Percentiles rank a stretch among this genome's conserved stretches.
These are phyloP conservation scores for Pangasius macronema DNA, from an alignment of 2,797 vertebrate genomes.

Conservation along the genomic window DNA sequence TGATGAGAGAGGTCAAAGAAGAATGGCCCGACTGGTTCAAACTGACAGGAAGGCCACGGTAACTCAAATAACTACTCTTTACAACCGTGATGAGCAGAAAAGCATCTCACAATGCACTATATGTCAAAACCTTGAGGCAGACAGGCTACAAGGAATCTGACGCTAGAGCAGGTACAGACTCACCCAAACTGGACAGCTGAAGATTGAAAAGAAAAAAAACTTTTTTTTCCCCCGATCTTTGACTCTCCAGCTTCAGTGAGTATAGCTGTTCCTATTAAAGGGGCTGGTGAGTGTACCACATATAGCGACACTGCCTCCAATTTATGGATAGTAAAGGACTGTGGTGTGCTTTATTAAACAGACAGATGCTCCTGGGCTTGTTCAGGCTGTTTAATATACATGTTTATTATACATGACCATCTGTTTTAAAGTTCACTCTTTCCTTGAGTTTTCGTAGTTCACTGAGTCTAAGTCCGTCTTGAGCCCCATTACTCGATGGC, in stretches of 20 bases:
- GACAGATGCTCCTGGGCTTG: conserved; percentile 40
- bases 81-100: neutral
- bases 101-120: neutral
- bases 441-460: conserved; percentile 24
- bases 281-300: neutral
- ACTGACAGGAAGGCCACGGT: neutral
- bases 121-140: neutral
- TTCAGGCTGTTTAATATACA: conserved; percentile 37
- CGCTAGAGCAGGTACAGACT: too few relatives aligned
- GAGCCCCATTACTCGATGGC: neutral
- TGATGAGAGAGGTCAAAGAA: neutral
- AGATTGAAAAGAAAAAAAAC: neutral
- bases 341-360: conserved; percentile 40
- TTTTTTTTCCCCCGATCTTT: neutral
- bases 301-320: neutral
- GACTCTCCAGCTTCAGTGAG: neutral
- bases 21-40: neutral
- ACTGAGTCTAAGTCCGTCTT: conserved; percentile 18
- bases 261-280: neutral
- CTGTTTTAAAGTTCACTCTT: conserved; percentile 50
- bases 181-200: neutral
- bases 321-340: conserved; percentile 7
- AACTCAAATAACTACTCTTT: neutral
- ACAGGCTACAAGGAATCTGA: neutral
- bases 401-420: conserved; percentile 58